A percentile compares a stretch with the other conserved stretches of the same genome.
phyloP scores from a whole-genome alignment of 1,140 invertebrate species.

The Danaus plexippus region DNA sequence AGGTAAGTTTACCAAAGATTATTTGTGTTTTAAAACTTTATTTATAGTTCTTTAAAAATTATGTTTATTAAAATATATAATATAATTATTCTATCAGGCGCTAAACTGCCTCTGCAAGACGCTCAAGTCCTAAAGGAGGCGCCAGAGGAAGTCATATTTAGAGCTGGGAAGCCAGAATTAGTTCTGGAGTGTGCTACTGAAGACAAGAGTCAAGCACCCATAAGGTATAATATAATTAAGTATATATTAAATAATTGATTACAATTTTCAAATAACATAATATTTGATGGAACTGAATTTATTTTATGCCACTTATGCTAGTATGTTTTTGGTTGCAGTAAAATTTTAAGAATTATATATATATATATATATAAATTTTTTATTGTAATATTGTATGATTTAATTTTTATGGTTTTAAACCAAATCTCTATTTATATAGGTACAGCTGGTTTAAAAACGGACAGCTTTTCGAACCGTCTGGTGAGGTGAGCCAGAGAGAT shows the following conservation, averaged over 20 bases:
- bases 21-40: conserved; percentile 2
- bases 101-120: conserved; percentile 13
- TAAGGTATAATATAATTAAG: no score
- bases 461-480: conserved; percentile 10
- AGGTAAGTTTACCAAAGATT: no score
- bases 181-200: conserved; percentile 17
- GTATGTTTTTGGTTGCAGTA: no score
- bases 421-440: conserved; percentile 7
- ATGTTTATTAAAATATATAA: not conserved
- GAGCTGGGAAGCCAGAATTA: conserved; percentile 13
- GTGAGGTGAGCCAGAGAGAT: conserved; percentile 20
- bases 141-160: conserved; percentile 20
- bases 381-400: no score
- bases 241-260: no score
- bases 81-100: conserved; percentile 6
- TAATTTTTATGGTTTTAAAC: conserved; percentile 10
- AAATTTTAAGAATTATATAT: no score
- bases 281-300: no score
- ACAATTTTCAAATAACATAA: no score
- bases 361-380: no score
- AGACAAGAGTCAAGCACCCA: conserved; percentile 4
- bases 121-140: conserved; percentile 10
- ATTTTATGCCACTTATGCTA: no score
- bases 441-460: conserved; percentile 30
- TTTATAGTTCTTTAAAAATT: not conserved